Conservation (phyloP, 1,140 invertebrate genomes). For the Linepithema humile region DNA sequence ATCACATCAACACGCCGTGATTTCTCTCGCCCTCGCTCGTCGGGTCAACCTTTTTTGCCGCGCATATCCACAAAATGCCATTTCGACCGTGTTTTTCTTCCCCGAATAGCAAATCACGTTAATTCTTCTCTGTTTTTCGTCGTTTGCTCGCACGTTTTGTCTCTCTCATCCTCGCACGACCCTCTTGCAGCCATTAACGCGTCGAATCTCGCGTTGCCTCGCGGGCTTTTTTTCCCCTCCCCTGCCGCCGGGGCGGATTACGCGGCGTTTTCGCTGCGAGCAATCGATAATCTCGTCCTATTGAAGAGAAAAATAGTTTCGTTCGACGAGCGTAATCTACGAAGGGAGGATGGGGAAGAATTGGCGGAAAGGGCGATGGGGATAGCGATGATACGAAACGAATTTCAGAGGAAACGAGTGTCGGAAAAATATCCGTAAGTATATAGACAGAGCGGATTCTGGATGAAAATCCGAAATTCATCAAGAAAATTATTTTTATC, state of each 20-base stretch:
- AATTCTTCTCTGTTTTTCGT: slow-evolving; percentile 26
- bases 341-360: slow-evolving; percentile 8
- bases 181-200: slow-evolving; percentile 42
- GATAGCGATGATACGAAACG: slow-evolving; percentile 22
- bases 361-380: background rate
- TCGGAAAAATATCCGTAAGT: background rate
- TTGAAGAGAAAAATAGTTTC: slow-evolving; percentile 56
- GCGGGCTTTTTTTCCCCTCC: slow-evolving; percentile 6
- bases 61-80: background rate
- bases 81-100: background rate
- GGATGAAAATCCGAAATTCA: background rate
- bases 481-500: background rate
- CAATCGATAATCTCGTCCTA: slow-evolving; percentile 55
- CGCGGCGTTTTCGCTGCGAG: slow-evolving; percentile 40
- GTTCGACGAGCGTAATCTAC: slow-evolving; percentile 50
- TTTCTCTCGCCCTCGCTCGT: background rate
- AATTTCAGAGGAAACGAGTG: background rate
- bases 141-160: background rate
- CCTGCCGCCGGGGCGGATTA: slow-evolving; percentile 36
- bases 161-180: background rate
- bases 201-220: slow-evolving; percentile 44
- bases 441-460: background rate
- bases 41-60: background rate
- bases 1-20: background rate
- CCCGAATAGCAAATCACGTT: slow-evolving; percentile 23